These are phyloP conservation scores for Palythoa caribaeorum DNA, from an alignment of 92 coral and sea anemone species.

Conservation along the genomic window DNA sequence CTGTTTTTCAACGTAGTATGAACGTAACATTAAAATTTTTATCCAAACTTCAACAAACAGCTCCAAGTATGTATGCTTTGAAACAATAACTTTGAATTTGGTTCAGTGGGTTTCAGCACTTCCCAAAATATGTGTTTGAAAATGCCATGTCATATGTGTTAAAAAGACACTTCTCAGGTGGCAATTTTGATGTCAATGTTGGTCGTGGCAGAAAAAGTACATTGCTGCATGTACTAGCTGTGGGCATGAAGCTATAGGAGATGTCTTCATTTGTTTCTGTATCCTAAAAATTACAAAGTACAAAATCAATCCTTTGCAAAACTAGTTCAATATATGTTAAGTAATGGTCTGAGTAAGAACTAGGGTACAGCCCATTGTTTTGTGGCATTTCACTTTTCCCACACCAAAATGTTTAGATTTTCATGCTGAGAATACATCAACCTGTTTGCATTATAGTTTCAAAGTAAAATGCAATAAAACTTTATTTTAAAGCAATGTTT, in stretches of 20 bases:
- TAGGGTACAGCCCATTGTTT: too few relatives aligned
- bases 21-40: too few relatives aligned
- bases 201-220: conserved; percentile 21
- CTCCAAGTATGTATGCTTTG: neutral
- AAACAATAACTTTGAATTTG: neutral
- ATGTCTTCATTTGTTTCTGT: conserved; percentile 22
- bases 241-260: conserved; percentile 38
- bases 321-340: neutral
- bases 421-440: too few relatives aligned
- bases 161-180: neutral
- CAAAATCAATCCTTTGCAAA: neutral
- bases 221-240: conserved; percentile 44
- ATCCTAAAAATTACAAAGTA: neutral
- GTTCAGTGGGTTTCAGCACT: neutral
- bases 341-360: too few relatives aligned
- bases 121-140: conserved; percentile 1
- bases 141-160: neutral
- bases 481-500: too few relatives aligned
- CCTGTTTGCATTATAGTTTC: too few relatives aligned
- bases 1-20: too few relatives aligned
- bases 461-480: too few relatives aligned
- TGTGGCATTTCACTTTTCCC: too few relatives aligned
- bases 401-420: too few relatives aligned
- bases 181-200: conserved; percentile 19
- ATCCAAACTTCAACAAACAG: conserved; percentile 17